Conservation (phyloP, 2,113 vertebrate genomes). For the Dipodomys spectabilis region DNA sequence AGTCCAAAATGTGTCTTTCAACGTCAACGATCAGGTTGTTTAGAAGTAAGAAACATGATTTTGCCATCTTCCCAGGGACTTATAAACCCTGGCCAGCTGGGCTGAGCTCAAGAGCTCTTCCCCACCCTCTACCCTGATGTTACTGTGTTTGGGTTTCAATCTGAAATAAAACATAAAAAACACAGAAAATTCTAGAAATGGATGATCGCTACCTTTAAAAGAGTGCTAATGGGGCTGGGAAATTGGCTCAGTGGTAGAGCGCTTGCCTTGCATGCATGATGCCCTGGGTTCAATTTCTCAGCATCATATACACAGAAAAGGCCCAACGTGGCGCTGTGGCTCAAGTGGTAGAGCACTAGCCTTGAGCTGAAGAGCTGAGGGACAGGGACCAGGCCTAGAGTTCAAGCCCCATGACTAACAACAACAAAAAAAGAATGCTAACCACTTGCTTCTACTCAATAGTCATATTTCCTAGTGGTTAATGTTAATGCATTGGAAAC, state of each 20-base stretch:
- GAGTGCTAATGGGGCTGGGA: no score
- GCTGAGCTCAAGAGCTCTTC: not conserved
- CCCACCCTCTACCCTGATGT: not conserved
- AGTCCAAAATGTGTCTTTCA: constrained; percentile 61
- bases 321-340: no score
- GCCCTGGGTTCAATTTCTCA: no score
- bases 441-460: constrained; percentile 65
- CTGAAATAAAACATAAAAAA: constrained; percentile 38
- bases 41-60: not conserved
- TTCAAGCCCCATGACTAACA: no score
- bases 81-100: constrained; percentile 11
- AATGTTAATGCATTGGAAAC: constrained; percentile 70
- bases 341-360: no score
- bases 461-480: constrained; percentile 80
- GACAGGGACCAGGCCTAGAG: no score
- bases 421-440: not conserved
- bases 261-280: no score
- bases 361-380: no score
- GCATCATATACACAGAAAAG: no score
- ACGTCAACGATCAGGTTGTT: constrained; percentile 51
- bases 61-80: not conserved
- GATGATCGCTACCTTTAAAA: not conserved
- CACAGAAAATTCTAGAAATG: not conserved
- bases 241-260: no score
- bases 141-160: constrained; percentile 53